Evolutionary conservation across 2,888 invertebrate species (phyloP), one percentile per base, ranked within the genome.

Genomic region (Polymixis flavicincta): DNA sequence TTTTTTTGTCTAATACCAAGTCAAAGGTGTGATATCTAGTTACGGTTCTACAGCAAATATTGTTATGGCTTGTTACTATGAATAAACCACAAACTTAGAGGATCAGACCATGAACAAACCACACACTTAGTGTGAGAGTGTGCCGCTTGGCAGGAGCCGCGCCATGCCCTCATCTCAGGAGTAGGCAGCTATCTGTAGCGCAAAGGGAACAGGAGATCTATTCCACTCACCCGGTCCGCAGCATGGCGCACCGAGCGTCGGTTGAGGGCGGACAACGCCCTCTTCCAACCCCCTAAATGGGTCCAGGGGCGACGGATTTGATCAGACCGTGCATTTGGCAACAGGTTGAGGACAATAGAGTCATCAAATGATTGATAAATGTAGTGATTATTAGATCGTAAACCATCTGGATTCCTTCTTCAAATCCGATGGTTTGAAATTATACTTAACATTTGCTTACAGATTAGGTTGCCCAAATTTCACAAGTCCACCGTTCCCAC

Each of bases 391-490:
- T 45, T 54, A 45, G 19, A 57, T 37, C 14, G 13, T 48, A 48
- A 17, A 2, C 17, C 7, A 19, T 32, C 4, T 25, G 7, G 13
- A n/a, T 28, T 74, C 37, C 11, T 7, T 76, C 3, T 37, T 37
- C 37, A 37, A 37, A 5, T 37, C 6, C 37, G 37, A 37, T 28
- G 3, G 37, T 5, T 37, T 37, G 64, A 54, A 8, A n/a, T 50
- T 11, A 55, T 55, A 32, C 5, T 37, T 67, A 28, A 54, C n/a
- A 69, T 72, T 76, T 73, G 82, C 82, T 94, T 95, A 80, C 91
- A 98, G 98, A 91, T 97, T 99, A 89, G 99, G 99, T 22, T 98
- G 98, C 92, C 97, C 97, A 76, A 97, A 98, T 89, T 99, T 99
- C 94, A 99, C 99, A 37, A 97, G 97, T 91, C 99, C 99, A 0